These are phyloP conservation scores for Phoxinus phoxinus DNA, from an alignment of 2,113 vertebrate species.

Conservation along the genomic window DNA sequence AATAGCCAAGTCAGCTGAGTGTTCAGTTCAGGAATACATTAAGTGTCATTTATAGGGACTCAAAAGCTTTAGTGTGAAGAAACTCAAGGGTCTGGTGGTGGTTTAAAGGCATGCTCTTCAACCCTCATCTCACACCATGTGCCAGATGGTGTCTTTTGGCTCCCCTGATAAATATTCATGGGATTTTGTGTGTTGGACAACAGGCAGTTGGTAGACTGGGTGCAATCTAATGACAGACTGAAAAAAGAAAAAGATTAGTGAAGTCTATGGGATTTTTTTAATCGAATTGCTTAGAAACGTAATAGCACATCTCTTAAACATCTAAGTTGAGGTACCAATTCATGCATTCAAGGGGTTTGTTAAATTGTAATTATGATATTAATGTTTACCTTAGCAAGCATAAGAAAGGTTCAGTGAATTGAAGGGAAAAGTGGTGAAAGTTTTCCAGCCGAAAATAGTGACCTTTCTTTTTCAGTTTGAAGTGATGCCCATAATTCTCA, in stretches of 20 bases:
- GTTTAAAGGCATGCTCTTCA: constrained; percentile 57
- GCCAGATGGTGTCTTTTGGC: constrained; percentile 77
- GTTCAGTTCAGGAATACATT: background rate
- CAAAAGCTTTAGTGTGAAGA: constrained; percentile 31
- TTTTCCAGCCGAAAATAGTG: constrained; percentile 26
- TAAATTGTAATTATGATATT: background rate
- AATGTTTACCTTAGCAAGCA: background rate
- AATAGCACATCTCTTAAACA: background rate
- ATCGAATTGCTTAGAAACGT: background rate
- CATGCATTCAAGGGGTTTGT: background rate
- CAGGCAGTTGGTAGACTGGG: constrained; percentile 50
- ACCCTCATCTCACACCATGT: constrained; percentile 57
- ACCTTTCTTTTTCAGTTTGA: constrained; percentile 23
- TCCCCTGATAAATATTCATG: constrained; percentile 78
- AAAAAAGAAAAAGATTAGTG: background rate
- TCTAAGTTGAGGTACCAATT: background rate
- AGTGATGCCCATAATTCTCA: constrained; percentile 3
- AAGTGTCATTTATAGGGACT: constrained; percentile 3
- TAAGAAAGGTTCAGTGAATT: background rate
- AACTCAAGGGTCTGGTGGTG: constrained; percentile 40
- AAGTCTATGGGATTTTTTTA: constrained; percentile 7
- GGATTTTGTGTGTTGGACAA: constrained; percentile 66
- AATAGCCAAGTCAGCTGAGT: background rate
- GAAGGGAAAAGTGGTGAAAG: constrained; percentile 14
- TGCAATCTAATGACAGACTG: constrained; percentile 6